A percentile compares a stretch with the other conserved stretches of the same genome.
phyloP scores from a whole-genome alignment of 2,888 invertebrate genomes.

The Argyresthia goedartella region DNA sequence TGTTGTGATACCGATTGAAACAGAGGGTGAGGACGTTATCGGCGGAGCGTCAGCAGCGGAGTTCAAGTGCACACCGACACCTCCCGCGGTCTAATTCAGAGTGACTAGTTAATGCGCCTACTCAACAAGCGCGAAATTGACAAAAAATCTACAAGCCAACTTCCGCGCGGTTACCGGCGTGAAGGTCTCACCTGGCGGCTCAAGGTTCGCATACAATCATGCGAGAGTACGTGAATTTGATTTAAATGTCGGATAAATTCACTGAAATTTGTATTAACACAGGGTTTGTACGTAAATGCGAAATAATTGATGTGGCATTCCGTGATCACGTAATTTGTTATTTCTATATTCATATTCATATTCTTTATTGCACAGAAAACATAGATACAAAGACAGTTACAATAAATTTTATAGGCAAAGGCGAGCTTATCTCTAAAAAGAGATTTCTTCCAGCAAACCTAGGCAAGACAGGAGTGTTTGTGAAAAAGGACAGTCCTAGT shows the following conservation, averaged over 20 bases:
- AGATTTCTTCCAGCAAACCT: too few species aligned
- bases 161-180: conserved; percentile 68
- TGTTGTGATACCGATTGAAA: conserved; percentile 60
- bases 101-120: conserved; percentile 43
- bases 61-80: background rate
- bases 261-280: background rate
- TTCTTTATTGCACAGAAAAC: too few species aligned
- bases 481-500: too few species aligned
- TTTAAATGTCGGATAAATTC: conserved; percentile 53
- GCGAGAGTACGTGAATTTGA: conserved; percentile 52
- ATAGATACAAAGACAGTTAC: too few species aligned
- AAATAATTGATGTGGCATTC: too few species aligned
- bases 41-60: background rate
- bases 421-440: too few species aligned
- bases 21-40: conserved; percentile 37
- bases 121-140: conserved; percentile 58
- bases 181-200: conserved; percentile 64
- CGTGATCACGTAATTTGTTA: too few species aligned
- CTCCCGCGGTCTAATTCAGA: conserved; percentile 18
- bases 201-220: conserved; percentile 68
- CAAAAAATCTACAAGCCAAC: conserved; percentile 61
- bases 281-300: too few species aligned
- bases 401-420: too few species aligned
- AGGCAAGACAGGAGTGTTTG: too few species aligned
- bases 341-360: too few species aligned